Base-by-base conservation (phyloP, 2,797 vertebrate species). In the Atherinosoma microstoma region DNA sequence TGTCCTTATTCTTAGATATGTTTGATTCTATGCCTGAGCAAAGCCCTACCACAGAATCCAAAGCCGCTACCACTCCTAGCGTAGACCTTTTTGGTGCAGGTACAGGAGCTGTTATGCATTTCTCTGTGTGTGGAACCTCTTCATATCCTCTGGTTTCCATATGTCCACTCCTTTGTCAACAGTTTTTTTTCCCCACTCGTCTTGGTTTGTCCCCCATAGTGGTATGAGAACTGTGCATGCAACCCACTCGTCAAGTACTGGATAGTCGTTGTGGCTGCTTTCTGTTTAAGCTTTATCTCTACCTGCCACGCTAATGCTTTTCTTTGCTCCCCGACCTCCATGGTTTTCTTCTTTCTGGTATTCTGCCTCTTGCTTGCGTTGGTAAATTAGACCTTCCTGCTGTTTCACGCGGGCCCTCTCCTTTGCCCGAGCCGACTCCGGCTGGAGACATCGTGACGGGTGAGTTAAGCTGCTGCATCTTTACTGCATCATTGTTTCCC, bases 31-130 rank as follows among this genome's bases (percentile, higher is more conserved):
- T 96, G 94, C 96, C 96, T 90, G 94, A 96, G 90, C 94, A 95
- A 95, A 97, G 96, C 86, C 95, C 94, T 86, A 92, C 96, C 89
- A 93, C 96, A 90, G 96, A 96, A 88, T 96, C 98, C 94, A 98
- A 98, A 94, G 94, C 96, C 84, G 98, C 97, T 86, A 96, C 94
- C 94, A 96, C 97, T 92, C 96, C 97, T 97, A 98, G 96, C 95
- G 96, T 99, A 97, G 98, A 99, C 95, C 96, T 99, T 92, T 99
- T 99, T 94, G 96, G 97, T 94, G 94, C 98, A 99, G 98, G 98
- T 99, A 99, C 97, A 95, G 81, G 90, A 93, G 93, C 85, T 89
- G 87, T 91, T 88, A 82, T 90, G 79, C 89, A 89, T 92, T 83
- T 89, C 54, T 92, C 66, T 90, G 74, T 94, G 75, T 93, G 80